Evolutionary conservation across 2,797 vertebrate species (phyloP).

Genomic region (Crocidura indochinensis): DNA sequence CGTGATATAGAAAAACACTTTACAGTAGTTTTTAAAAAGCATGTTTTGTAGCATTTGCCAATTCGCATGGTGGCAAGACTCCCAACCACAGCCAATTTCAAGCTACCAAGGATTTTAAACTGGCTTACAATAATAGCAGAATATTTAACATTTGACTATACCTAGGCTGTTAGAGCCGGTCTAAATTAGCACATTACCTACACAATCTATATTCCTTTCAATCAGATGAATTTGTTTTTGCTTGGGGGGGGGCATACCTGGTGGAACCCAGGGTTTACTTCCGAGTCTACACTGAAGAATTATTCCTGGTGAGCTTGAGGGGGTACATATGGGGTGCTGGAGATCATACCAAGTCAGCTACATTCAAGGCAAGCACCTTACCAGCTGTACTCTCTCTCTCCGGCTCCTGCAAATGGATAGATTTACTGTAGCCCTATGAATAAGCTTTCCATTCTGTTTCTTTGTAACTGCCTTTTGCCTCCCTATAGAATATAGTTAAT

Average conservation of each 20-base stretch:
- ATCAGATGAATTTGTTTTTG: background rate
- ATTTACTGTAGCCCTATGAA: background rate
- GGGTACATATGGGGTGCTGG: too few relatives aligned
- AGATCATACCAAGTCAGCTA: too few relatives aligned
- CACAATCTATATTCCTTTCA: background rate
- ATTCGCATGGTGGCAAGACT: background rate
- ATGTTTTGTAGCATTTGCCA: background rate
- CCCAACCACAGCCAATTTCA: background rate
- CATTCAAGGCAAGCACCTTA: too few relatives aligned
- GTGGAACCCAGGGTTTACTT: too few relatives aligned
- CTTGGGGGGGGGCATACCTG: too few relatives aligned
- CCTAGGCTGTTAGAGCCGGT: background rate
- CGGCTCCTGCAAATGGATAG: too few relatives aligned
- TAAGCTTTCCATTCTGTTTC: conserved; percentile 5
- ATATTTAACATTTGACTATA: background rate
- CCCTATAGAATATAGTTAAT: background rate
- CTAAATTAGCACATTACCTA: background rate
- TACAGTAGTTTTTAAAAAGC: background rate
- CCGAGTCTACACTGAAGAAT: too few relatives aligned
- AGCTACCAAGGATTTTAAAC: conserved; percentile 23
- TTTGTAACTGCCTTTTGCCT: background rate
- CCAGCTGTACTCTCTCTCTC: too few relatives aligned
- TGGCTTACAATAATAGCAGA: background rate
- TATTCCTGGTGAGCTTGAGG: too few relatives aligned
- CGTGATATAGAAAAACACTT: conserved; percentile 9